Percentiles rank a stretch among this genome's conserved stretches.
Evolutionary conservation across 92 coral and sea anemone genomes (phyloP).

Genomic region (Zoanthus gigantus): DNA sequence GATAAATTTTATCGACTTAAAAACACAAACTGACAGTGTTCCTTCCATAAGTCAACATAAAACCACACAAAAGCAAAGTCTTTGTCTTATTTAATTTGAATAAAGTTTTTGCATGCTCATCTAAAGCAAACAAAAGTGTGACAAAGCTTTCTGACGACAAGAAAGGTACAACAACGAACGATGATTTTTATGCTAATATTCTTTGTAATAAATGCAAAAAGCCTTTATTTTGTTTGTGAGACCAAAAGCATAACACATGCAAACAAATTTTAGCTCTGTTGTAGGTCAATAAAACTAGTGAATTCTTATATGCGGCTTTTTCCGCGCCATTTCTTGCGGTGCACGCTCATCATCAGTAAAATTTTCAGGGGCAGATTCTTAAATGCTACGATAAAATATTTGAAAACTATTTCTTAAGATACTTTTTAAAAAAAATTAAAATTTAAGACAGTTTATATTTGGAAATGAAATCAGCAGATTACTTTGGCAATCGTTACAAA

Average conservation of each 20-base stretch:
- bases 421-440: not conserved
- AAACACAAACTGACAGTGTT: not conserved
- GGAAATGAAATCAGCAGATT: not conserved
- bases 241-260: not conserved
- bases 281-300: not conserved
- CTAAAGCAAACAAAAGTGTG: conserved; percentile 31
- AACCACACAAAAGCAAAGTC: conserved; percentile 24
- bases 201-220: conserved; percentile 36
- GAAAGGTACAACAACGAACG: conserved; percentile 27
- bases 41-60: conserved; percentile 13
- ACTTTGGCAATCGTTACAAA: not conserved
- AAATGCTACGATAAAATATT: not conserved
- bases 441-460: not conserved
- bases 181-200: conserved; percentile 30
- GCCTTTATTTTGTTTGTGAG: conserved; percentile 13
- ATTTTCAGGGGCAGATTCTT: not conserved
- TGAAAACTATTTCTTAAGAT: not conserved
- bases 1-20: not conserved
- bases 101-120: conserved; percentile 33
- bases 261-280: not conserved
- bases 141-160: conserved; percentile 44
- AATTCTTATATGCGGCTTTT: not conserved
- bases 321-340: not conserved
- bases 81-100: conserved; percentile 9
- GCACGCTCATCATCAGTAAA: not conserved